A percentile compares a stretch with the other conserved stretches of the same genome.
These are phyloP conservation scores for Rugalucina vietnamica DNA, from an alignment of 2,888 invertebrate genomes.

Conservation along the genomic window DNA sequence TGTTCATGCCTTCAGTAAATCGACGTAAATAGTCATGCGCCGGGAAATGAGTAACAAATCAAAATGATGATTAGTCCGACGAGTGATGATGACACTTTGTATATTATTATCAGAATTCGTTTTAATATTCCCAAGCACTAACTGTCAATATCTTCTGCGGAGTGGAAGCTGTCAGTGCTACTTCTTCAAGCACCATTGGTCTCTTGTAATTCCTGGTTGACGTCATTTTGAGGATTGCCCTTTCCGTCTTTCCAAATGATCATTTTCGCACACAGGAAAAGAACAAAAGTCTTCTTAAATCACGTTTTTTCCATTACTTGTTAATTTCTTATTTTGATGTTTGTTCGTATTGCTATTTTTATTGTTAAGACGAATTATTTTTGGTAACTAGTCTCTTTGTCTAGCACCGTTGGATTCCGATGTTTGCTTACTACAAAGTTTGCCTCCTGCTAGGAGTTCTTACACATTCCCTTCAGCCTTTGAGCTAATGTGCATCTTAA, in stretches of 20 bases:
- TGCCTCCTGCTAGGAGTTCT: too few relatives aligned
- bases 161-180: background rate
- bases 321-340: too few relatives aligned
- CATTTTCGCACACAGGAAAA: background rate
- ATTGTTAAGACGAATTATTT: too few relatives aligned
- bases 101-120: constrained; percentile 34
- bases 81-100: constrained; percentile 60
- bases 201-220: background rate
- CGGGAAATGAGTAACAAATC: constrained; percentile 91
- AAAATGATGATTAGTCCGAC: constrained; percentile 92
- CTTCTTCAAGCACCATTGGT: background rate
- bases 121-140: constrained; percentile 44
- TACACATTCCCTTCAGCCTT: too few relatives aligned
- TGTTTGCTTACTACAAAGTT: too few relatives aligned
- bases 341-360: too few relatives aligned
- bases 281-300: too few relatives aligned
- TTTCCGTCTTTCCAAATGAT: background rate
- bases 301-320: too few relatives aligned
- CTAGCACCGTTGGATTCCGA: too few relatives aligned
- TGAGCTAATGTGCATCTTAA: too few relatives aligned
- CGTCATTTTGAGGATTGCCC: background rate
- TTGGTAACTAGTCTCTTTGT: too few relatives aligned
- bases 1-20: constrained; percentile 94
- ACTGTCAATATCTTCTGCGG: constrained; percentile 33
- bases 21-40: constrained; percentile 91